Evolutionary conservation across 1,140 invertebrate species (phyloP).

Genomic region (Drosophila punjabiensis): DNA sequence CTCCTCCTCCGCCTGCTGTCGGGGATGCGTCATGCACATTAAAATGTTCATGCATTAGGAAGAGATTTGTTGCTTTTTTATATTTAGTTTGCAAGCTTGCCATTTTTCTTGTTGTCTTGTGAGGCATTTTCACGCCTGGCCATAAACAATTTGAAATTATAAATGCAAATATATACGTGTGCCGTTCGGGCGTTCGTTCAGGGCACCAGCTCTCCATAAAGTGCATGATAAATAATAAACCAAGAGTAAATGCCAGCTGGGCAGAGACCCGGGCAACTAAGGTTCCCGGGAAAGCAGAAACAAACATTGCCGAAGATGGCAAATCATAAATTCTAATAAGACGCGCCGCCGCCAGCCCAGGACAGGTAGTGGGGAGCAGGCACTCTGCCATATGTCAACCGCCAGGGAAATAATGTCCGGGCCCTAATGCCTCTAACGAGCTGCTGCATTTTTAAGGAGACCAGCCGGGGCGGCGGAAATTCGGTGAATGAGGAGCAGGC

Average conservation of each 20-base stretch:
- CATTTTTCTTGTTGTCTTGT: conserved; percentile 40
- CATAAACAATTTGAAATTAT: conserved; percentile 62
- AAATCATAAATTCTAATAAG: conserved; percentile 66
- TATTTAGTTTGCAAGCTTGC: conserved; percentile 21
- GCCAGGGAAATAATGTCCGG: conserved; percentile 38
- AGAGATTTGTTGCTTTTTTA: conserved; percentile 38
- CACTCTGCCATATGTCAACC: conserved; percentile 50
- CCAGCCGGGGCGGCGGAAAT: background rate
- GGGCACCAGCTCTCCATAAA: conserved; percentile 43
- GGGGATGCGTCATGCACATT: conserved; percentile 47
- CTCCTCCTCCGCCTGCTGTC: conserved; percentile 11
- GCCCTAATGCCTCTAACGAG: conserved; percentile 56
- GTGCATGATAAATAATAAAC: conserved; percentile 63
- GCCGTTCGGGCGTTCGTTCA: conserved; percentile 14
- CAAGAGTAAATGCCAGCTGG: conserved; percentile 54
- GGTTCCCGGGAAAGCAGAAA: conserved; percentile 35
- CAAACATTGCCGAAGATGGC: conserved; percentile 35
- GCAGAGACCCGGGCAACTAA: conserved; percentile 20
- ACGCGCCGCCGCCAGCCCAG: conserved; percentile 33
- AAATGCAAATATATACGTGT: conserved; percentile 62
- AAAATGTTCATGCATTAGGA: conserved; percentile 49
- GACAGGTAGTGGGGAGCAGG: conserved; percentile 33
- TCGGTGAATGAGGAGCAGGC: background rate
- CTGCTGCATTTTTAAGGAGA: conserved; percentile 45
- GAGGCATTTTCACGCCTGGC: conserved; percentile 55